These are phyloP conservation scores for Amia ocellicauda DNA, from an alignment of 2,113 vertebrate genomes.

Conservation along the genomic window DNA sequence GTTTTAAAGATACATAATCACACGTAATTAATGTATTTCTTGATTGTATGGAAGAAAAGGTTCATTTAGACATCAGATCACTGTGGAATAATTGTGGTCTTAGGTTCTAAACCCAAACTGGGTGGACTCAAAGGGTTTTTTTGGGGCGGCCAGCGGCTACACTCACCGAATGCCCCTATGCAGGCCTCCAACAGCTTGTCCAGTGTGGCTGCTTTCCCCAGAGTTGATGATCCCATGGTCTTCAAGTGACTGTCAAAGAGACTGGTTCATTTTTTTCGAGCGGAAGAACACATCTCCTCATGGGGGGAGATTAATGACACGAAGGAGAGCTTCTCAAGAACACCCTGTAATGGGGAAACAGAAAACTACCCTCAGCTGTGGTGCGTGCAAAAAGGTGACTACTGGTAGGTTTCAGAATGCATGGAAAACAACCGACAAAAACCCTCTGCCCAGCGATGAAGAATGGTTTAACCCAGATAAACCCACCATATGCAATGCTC, in stretches of 20 bases:
- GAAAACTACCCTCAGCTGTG: neutral
- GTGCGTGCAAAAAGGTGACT: neutral
- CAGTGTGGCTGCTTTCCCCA: conserved; percentile 87
- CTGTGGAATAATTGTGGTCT: neutral
- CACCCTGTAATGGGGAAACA: neutral
- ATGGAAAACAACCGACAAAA: no score
- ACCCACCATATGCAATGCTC: no score
- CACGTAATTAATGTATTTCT: neutral
- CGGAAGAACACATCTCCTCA: conserved; percentile 33
- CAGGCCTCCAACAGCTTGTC: conserved; percentile 82
- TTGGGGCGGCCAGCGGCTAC: neutral
- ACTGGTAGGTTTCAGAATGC: neutral
- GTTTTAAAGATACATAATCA: no score
- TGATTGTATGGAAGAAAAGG: no score
- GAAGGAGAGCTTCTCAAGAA: neutral
- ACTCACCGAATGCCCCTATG: conserved; percentile 85
- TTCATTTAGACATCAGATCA: no score
- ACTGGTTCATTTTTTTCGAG: conserved; percentile 53
- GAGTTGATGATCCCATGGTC: conserved; percentile 82
- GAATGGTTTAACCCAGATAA: no score
- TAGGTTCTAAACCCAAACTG: neutral
- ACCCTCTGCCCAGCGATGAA: no score
- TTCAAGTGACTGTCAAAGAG: conserved; percentile 55
- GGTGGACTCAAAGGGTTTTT: neutral
- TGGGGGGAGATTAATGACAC: neutral